Conservation (phyloP, 1,140 invertebrate species). For the Diprion similis region DNA sequence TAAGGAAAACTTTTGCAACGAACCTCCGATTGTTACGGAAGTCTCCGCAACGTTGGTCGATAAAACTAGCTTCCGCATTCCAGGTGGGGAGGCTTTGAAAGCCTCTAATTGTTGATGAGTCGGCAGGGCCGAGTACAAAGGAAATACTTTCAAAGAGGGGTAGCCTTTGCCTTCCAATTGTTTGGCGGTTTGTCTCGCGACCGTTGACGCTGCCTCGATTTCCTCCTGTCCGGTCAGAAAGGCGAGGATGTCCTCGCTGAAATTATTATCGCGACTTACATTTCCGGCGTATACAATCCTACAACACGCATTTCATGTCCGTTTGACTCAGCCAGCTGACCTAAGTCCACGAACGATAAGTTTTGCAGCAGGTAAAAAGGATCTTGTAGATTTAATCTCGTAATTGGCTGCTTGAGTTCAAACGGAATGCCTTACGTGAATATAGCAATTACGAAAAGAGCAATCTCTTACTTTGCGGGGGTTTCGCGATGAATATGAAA, state of each 20-base stretch:
- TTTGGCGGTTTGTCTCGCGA: constrained; percentile 78
- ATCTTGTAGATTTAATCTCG: constrained; percentile 3
- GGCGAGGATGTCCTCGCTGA: constrained; percentile 89
- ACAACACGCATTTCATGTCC: constrained; percentile 17
- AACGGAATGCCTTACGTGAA: too few relatives aligned
- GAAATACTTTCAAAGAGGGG: constrained; percentile 73
- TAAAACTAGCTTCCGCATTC: constrained; percentile 87
- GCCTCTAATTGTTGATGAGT: constrained; percentile 80
- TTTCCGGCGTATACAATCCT: constrained; percentile 11
- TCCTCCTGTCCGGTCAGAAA: constrained; percentile 99
- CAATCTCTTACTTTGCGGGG: constrained; percentile 74
- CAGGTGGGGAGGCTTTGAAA: constrained; percentile 72
- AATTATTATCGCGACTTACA: constrained; percentile 42
- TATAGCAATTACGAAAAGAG: neutral
- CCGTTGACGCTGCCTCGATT: constrained; percentile 87
- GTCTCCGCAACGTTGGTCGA: constrained; percentile 99
- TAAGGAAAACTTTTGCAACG: constrained; percentile 17
- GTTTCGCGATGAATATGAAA: constrained; percentile 90
- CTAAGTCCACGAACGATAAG: neutral
- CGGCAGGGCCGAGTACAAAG: constrained; percentile 85
- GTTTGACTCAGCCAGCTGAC: constrained; percentile 10
- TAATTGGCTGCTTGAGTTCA: neutral
- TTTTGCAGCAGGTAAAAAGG: constrained; percentile 15
- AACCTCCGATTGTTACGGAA: constrained; percentile 88
- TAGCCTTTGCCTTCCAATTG: constrained; percentile 63